These are phyloP conservation scores for Ectobius pallidus DNA, from an alignment of 2,888 invertebrate species.

Conservation along the genomic window DNA sequence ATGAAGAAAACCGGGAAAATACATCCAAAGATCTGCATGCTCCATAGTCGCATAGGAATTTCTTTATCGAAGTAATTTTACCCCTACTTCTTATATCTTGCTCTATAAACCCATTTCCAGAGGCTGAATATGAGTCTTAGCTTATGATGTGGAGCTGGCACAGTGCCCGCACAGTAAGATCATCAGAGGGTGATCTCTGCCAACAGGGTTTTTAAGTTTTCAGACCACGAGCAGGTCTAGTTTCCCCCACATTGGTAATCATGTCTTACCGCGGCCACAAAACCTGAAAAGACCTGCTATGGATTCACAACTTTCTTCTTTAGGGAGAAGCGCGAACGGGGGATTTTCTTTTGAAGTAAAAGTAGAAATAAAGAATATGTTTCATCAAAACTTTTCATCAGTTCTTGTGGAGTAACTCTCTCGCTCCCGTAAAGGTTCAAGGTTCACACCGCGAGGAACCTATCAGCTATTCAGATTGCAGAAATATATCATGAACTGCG, in stretches of 20 bases:
- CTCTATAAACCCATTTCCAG: too few relatives aligned
- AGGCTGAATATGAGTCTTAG: too few relatives aligned
- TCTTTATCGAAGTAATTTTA: too few relatives aligned
- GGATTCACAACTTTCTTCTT: constrained; percentile 1
- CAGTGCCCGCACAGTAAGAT: background rate
- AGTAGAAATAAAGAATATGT: constrained; percentile 15
- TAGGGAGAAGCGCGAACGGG: too few relatives aligned
- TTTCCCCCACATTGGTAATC: background rate
- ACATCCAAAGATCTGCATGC: too few relatives aligned
- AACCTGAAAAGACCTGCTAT: background rate
- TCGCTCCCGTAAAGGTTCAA: background rate
- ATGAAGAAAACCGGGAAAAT: too few relatives aligned
- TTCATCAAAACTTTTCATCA: background rate
- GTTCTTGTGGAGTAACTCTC: background rate
- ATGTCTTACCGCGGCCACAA: constrained; percentile 7
- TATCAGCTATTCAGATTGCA: too few relatives aligned
- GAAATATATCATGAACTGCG: too few relatives aligned
- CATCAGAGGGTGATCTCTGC: background rate
- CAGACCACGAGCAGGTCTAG: background rate
- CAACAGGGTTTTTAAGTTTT: constrained; percentile 4
- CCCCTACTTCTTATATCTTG: too few relatives aligned
- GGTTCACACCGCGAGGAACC: background rate
- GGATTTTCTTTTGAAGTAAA: background rate
- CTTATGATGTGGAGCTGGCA: background rate
- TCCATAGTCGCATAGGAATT: too few relatives aligned